Evolutionary conservation across 2,888 invertebrate species (phyloP).

Genomic region (Drosophila siamana): DNA sequence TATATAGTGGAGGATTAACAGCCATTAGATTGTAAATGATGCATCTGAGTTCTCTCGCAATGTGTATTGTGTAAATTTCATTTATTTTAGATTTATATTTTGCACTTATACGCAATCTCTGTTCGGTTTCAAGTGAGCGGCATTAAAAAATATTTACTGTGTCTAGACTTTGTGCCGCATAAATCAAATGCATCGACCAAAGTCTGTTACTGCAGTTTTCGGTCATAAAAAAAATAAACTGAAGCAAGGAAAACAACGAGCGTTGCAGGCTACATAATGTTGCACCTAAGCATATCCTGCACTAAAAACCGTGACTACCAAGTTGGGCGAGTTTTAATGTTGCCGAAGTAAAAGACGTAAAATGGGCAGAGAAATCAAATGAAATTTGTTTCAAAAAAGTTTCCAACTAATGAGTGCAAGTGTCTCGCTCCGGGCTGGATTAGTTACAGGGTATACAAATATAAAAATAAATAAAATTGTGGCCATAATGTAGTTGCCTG

Average conservation of each 20-base stretch:
- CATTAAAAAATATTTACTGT: slow-evolving; percentile 81
- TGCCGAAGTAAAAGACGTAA: neutral
- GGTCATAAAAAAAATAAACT: slow-evolving; percentile 34
- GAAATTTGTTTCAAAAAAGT: no score
- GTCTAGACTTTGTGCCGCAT: slow-evolving; percentile 72
- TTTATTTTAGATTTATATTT: slow-evolving; percentile 73
- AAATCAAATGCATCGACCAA: slow-evolving; percentile 74
- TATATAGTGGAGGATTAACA: slow-evolving; percentile 51
- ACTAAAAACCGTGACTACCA: neutral
- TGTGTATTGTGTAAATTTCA: slow-evolving; percentile 62
- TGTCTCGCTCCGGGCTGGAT: neutral
- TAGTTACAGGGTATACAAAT: slow-evolving; percentile 29
- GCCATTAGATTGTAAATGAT: slow-evolving; percentile 64
- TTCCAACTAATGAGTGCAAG: no score
- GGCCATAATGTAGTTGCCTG: slow-evolving; percentile 44
- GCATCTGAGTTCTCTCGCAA: slow-evolving; percentile 40
- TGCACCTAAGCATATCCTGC: slow-evolving; percentile 16
- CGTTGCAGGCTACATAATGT: neutral
- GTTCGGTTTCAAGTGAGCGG: slow-evolving; percentile 51
- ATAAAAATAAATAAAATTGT: slow-evolving; percentile 60
- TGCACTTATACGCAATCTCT: slow-evolving; percentile 61
- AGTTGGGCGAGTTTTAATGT: neutral
- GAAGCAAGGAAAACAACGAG: slow-evolving; percentile 13
- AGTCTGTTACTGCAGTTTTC: slow-evolving; percentile 57
- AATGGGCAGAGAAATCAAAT: neutral